Conservation (phyloP, 2,888 invertebrate genomes). For the Zygaena filipendulae region DNA sequence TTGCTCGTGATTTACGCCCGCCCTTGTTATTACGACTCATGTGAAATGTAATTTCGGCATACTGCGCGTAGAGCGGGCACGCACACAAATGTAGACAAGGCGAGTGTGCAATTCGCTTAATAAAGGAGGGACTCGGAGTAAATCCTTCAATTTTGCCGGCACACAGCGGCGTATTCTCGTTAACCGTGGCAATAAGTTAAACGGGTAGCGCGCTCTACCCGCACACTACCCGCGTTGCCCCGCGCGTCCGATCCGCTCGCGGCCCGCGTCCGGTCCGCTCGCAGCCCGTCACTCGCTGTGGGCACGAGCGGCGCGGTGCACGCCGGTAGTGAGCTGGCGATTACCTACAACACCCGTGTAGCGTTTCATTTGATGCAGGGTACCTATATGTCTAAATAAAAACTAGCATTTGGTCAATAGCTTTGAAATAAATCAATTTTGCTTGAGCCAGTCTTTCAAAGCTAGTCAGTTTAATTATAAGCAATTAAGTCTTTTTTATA, state of each 20-base stretch:
- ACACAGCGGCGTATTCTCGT: constrained; percentile 67
- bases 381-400: too few species aligned
- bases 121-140: constrained; percentile 68
- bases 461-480: too few species aligned
- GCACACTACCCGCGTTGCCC: constrained; percentile 8
- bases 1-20: constrained; percentile 64
- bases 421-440: too few species aligned
- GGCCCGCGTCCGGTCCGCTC: constrained; percentile 25
- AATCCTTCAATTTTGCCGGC: constrained; percentile 69
- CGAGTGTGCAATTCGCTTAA: constrained; percentile 65
- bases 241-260: constrained; percentile 27
- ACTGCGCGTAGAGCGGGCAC: constrained; percentile 39
- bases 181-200: constrained; percentile 69
- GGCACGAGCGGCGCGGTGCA: too few species aligned
- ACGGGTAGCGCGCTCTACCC: constrained; percentile 49
- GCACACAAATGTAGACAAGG: constrained; percentile 36
- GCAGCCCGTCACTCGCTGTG: constrained; percentile 25
- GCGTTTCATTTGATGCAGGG: too few species aligned
- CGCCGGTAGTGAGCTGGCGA: too few species aligned
- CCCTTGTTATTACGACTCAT: constrained; percentile 69
- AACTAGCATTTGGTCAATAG: too few species aligned
- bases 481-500: too few species aligned
- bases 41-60: constrained; percentile 67
- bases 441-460: too few species aligned
- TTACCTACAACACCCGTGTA: too few species aligned